These are phyloP conservation scores for Paguma larvata DNA, from an alignment of 2,797 vertebrate genomes.

Conservation along the genomic window DNA sequence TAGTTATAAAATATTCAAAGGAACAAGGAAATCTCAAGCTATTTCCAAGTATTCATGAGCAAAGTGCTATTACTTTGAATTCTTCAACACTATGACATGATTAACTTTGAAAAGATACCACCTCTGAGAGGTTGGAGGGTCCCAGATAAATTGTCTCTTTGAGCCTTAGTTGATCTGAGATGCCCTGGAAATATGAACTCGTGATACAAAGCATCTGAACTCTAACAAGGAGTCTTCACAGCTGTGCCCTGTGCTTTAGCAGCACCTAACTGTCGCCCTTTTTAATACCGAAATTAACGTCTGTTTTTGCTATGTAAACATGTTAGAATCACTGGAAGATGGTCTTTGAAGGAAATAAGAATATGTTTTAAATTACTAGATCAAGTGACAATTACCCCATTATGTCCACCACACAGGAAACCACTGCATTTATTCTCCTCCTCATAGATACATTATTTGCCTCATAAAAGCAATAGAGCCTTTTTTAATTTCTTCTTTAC, in stretches of 20 bases:
- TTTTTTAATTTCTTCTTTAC: background rate
- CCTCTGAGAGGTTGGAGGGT: background rate
- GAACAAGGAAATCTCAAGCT: slow-evolving; percentile 8
- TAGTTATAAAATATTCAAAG: background rate
- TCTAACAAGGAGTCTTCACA: background rate
- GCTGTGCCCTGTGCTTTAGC: background rate
- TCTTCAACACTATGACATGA: background rate
- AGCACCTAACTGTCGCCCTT: background rate
- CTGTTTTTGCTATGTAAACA: background rate
- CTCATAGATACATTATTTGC: background rate
- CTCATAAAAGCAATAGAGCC: background rate
- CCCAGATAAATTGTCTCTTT: background rate
- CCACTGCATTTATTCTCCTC: background rate
- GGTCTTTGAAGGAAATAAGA: background rate
- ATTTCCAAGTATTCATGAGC: slow-evolving; percentile 47
- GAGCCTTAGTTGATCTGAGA: background rate
- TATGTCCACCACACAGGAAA: background rate
- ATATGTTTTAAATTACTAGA: background rate
- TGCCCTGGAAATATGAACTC: background rate
- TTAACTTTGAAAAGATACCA: slow-evolving; percentile 50
- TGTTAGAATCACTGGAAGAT: background rate
- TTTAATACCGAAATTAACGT: background rate
- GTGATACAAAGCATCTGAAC: background rate
- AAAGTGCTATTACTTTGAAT: background rate
- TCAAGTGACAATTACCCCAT: background rate